A percentile compares a stretch with the other conserved stretches of the same genome.
phyloP scores from a whole-genome alignment of 2,113 vertebrate genomes.

The Hippocampus guttulatus region DNA sequence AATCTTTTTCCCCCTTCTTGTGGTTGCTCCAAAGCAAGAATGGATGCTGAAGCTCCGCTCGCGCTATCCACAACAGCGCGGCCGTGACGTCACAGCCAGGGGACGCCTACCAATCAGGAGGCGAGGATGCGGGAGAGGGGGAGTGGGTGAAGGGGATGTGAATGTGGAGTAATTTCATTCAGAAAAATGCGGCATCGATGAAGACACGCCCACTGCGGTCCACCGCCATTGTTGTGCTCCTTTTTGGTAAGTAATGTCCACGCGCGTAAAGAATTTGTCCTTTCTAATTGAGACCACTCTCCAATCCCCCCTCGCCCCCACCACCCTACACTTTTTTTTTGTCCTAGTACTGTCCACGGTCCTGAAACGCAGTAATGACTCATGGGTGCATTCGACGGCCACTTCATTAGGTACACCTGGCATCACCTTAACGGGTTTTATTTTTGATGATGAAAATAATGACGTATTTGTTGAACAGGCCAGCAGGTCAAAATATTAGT shows the following conservation, averaged over 20 bases:
- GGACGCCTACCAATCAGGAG: constrained; percentile 53
- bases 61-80: constrained; percentile 43
- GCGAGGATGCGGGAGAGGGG: constrained; percentile 7
- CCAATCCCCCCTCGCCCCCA: not conserved
- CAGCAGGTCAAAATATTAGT: not conserved
- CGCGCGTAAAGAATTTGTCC: not conserved
- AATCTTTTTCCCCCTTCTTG: constrained; percentile 4
- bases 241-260: constrained; percentile 49
- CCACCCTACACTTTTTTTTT: not conserved
- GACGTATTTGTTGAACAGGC: not conserved
- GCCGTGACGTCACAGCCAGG: constrained; percentile 68
- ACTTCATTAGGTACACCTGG: not conserved
- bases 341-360: constrained; percentile 64
- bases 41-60: constrained; percentile 49
- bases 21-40: constrained; percentile 42
- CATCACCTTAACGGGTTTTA: too few species aligned
- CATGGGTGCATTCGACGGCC: constrained; percentile 20
- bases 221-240: constrained; percentile 18
- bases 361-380: constrained; percentile 66
- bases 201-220: constrained; percentile 76
- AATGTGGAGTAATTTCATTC: constrained; percentile 76
- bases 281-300: not conserved
- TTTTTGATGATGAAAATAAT: too few species aligned
- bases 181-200: constrained; percentile 78
- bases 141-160: constrained; percentile 12